Evolutionary conservation across 2,113 vertebrate species (phyloP), one percentile per base, ranked within the genome.

Genomic region (Progne subis): DNA sequence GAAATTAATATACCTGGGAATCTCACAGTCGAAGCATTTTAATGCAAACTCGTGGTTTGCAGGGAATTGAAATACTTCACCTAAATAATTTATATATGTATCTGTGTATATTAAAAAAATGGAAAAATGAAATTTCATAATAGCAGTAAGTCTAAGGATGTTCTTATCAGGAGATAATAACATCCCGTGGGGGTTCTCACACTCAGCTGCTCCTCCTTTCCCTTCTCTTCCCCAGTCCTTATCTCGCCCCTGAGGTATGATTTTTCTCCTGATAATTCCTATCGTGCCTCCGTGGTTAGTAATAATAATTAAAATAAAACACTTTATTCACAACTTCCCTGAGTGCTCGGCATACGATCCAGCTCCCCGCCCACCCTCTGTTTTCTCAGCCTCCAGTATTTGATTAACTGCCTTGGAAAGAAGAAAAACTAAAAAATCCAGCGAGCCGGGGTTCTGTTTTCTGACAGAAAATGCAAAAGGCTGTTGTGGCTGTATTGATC

Each of bases 81-180:
- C 96, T 98, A 98, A 98, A 98, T 98, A 97, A 98, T 98, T 98
- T 97, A 98, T 98, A 91, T 96, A 97, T 49, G 67, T 86, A 93
- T 93, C 88, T 91, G 75, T 96, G 88, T 98, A 94, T 96, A 97
- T 97, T 96, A 80, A 97, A 97, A 81, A 98, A 97, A 95, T 74
- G 71, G 82, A 81, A 94, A 91, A 41, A 95, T 17, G 92, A 97
- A 97, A 98, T 98, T 98, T 98, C 93, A 97, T 98, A 98, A 98
- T 97, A 97, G 97, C 96, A 95, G 53, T 96, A 97, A 97, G 97
- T 96, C 97, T 97, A 96, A 85, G 81, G 88, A 97, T 97, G 97
- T 95, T 98, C 97, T 98, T 98, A 97, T 97, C 97, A 97, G 96
- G 97, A 98, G 98, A 98, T 98, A 98, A 98, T 98, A 98, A 98